Base-by-base conservation (phyloP, 30 jellyfish, hydroid and myxozoan species). In the Cassiopea xamachana region DNA sequence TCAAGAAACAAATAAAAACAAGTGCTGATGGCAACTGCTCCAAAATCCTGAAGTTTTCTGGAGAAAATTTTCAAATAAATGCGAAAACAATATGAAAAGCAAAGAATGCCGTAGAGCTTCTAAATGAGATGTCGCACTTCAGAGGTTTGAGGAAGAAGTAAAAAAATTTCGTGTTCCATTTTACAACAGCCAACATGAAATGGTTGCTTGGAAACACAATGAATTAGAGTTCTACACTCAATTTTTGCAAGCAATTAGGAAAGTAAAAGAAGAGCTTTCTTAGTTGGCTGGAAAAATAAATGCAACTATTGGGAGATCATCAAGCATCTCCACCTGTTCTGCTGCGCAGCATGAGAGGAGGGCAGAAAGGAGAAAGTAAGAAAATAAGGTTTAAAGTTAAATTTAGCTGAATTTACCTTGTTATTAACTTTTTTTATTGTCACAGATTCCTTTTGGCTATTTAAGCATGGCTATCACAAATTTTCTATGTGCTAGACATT, bases 161-260 rank as follows among this genome's bases (percentile, higher is more conserved):
- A 79, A 84, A 69, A 73, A 70, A 47, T 46, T 69, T 69, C 39
- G 51, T 49, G 43, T 83, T 61, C 90, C 15, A 48, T 15, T 27
- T 6, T 60, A 81, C n/a, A 60, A 27, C 45, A 60, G 17, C 16
- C 27, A 80, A 48, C 61, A 60, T 55, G 69, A 81, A 68, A 48
- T 73, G 10, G 80, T 85, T 27, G 69, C 92, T 48, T 83, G 85
- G 92, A 72, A 60, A 50, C 86, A 84, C 84, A 86, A 67, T 86
- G 88, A 86, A 79, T 48, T 86, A 75, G 93, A 86, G 73, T 86
- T 86, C 62, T 86, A 86, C 62, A 39, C 88, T 58, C 73, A 46
- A 7, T 49, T 84, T 46, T 8, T 84, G 39, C 39, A 27, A 27
- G 39, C 39, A 27, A 27, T 27, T 27, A 27, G 39, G 39, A 27